Base-by-base conservation (phyloP, 2,888 invertebrate species). In the Drosophila hamatofila region DNA sequence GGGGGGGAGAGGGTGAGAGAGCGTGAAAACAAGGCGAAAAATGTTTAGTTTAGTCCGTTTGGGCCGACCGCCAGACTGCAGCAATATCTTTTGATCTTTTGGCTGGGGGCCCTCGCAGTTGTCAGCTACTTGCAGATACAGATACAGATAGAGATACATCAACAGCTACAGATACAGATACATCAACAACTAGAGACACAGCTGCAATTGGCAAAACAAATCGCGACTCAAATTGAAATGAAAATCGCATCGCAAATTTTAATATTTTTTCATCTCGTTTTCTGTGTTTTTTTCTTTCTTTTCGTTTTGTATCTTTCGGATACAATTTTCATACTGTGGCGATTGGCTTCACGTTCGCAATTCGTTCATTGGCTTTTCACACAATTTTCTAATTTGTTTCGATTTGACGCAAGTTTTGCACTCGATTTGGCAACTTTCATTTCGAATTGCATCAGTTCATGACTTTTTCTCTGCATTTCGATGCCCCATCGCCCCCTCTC, bases 61-160 rank as follows among this genome's bases (percentile, higher is more conserved):
- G 75, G 67, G 76, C 65, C 67, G 63, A 65, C 41, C 51, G 68
- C 78, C 72, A 62, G 69, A 75, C 73, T 72, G 80, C 76, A 72
- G 72, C 66, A 39, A 80, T 67, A 85, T 76, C 85, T 81, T 88
- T 86, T 88, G 85, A 88, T 88, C 88, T 86, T 85, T 75, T 80
- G 80, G 65, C 68, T 72, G 55, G 61, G 60, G 49, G 58, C 61
- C 52, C 66, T 58, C 67, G 66, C 48, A 52, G 48, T 63, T 71
- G 71, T 59, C 66, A 63, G 71, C 66, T 68, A 54, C 65, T 62
- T 63, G 57, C 57, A 55, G 39, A 57, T 16, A 25, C 23, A 46
- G 25, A 42, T 42, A 42, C 42, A 18, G 5, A 3, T 11, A 48
- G 18, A 71, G 21, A 11, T 11, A 42, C 18, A 42, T 1, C 2